Evolutionary conservation across 2,113 vertebrate genomes (phyloP), one percentile per base, ranked within the genome.

Genomic region (Alligator mississippiensis): DNA sequence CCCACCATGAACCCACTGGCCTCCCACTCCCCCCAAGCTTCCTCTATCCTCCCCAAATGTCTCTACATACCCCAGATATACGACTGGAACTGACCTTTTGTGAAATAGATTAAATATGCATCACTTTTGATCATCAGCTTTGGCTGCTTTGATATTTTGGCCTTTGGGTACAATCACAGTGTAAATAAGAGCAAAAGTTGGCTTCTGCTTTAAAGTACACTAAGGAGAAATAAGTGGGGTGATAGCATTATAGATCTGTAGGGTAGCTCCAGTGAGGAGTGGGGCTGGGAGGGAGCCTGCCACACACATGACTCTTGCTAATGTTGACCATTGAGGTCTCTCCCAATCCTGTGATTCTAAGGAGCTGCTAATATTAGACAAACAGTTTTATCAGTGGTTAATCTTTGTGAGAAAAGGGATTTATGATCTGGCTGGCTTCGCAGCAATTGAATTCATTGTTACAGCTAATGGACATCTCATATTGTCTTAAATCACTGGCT

Each of bases 401-500:
- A 89, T 95, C 87, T 93, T 93, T 94, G 84, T 57, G 47, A 87
- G 88, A 77, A 74, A 25, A 9, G 24, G 62, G 84, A 93, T 97
- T 95, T 90, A 72, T 68, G 81, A 83, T 47, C 82, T 80, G 82
- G 80, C 80, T 80, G 82, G 80, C 80, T 96, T 80, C 89, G 90
- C 70, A 92, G 79, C 88, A 82, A 91, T 97, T 90, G 89, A 91
- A 92, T 96, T 91, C 95, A 93, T 90, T 84, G 90, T 96, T 91
- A 97, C 88, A 93, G 63, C 89, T 93, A 93, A 96, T 97, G 96
- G 97, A 97, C 94, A 93, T 96, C 96, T 97, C 94, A 87, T 95
- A 96, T 94, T 96, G 95, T 95, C 95, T 94, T 97, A 97, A 97
- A 97, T 97, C 96, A 96, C 90, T 85, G 89, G 86, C 94, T 97